Evolutionary conservation across 92 coral and sea anemone species (phyloP).

Genomic region (Palythoa caribaeorum): DNA sequence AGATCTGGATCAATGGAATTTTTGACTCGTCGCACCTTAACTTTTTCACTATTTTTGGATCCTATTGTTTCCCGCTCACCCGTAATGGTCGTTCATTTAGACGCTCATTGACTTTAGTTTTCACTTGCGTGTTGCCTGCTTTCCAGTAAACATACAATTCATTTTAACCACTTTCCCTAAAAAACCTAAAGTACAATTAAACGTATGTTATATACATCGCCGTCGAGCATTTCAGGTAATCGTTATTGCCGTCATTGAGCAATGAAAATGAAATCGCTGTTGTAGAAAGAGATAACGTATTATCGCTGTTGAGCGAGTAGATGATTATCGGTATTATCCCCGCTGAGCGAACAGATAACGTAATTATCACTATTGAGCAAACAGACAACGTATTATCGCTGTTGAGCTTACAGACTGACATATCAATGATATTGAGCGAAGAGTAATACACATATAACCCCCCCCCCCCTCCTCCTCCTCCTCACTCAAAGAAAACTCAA

Average conservation of each 20-base stretch:
- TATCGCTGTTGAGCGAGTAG: not conserved
- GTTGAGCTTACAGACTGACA: not conserved
- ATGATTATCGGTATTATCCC: no score
- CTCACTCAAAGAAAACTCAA: not conserved
- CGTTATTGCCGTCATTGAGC: not conserved
- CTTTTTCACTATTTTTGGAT: not conserved
- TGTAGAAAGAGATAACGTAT: not conserved
- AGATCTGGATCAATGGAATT: not conserved
- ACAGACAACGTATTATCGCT: not conserved
- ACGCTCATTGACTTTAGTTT: not conserved
- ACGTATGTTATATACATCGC: not conserved
- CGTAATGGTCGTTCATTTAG: slow-evolving; percentile 1
- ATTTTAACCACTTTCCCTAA: not conserved
- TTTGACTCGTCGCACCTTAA: not conserved
- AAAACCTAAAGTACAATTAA: not conserved
- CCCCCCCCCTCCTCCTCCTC: no score
- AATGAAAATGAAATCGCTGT: not conserved
- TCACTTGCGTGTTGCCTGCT: not conserved
- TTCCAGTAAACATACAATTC: not conserved
- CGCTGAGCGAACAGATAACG: not conserved
- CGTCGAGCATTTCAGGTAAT: not conserved
- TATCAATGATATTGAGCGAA: not conserved
- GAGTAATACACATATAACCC: not conserved
- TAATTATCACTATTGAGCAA: slow-evolving; percentile 1
- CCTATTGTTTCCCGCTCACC: not conserved